A percentile compares a stretch with the other conserved stretches of the same genome.
Conservation (phyloP, 1,140 invertebrate genomes). For the Pseudomyrmex dendroicus region DNA sequence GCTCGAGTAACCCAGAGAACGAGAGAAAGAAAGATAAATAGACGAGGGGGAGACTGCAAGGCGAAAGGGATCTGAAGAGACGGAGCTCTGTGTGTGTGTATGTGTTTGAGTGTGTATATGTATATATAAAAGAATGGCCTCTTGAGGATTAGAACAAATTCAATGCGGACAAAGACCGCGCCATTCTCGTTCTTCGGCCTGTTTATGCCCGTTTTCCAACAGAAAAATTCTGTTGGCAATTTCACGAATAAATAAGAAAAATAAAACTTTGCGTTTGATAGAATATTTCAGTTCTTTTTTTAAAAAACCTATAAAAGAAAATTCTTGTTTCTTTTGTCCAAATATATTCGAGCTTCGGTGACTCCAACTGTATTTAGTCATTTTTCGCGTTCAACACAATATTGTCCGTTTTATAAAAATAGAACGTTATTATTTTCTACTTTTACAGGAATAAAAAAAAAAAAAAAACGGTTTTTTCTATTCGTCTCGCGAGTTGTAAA, state of each 20-base stretch:
- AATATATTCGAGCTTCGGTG: neutral
- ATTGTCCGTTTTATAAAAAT: neutral
- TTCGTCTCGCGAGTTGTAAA: neutral
- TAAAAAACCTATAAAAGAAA: too few species aligned
- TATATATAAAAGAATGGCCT: constrained; percentile 37
- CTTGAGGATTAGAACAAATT: constrained; percentile 63
- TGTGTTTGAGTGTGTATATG: too few species aligned
- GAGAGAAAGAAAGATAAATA: constrained; percentile 48
- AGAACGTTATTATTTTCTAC: neutral
- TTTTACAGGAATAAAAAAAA: neutral
- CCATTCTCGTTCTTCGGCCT: constrained; percentile 21
- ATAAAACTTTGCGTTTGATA: neutral
- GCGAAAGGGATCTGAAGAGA: constrained; percentile 27
- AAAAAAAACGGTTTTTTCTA: neutral
- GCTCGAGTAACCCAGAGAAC: constrained; percentile 62
- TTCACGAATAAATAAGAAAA: neutral
- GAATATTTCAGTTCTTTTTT: too few species aligned
- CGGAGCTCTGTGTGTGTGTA: constrained; percentile 1
- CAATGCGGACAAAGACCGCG: constrained; percentile 67
- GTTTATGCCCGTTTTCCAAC: constrained; percentile 18
- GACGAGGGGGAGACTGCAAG: constrained; percentile 1
- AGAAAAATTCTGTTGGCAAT: neutral
- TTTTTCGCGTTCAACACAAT: neutral
- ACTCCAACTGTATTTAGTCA: neutral
- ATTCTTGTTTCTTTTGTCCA: too few species aligned